Evolutionary conservation across 2,888 invertebrate genomes (phyloP).

Genomic region (Harpalus rubripes): DNA sequence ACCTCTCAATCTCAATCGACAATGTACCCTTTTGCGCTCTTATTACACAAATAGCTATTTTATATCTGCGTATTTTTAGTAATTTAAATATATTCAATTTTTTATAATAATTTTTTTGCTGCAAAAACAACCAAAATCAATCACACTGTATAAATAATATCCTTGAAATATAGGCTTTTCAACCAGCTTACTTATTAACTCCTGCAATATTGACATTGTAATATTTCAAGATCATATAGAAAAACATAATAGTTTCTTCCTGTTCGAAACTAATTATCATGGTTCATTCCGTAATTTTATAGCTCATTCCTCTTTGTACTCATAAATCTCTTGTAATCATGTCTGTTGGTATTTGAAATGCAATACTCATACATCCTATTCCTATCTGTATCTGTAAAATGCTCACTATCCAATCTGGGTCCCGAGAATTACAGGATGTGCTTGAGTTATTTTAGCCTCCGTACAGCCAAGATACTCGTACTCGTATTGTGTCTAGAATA

Average conservation of each 20-base stretch:
- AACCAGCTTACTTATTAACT: too few species aligned
- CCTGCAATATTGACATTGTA: too few species aligned
- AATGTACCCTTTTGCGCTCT: too few species aligned
- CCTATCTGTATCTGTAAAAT: slow-evolving; percentile 28
- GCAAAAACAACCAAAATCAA: too few species aligned
- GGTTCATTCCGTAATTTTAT: slow-evolving; percentile 5
- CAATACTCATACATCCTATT: not conserved
- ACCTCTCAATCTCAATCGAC: too few species aligned
- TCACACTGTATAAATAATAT: too few species aligned
- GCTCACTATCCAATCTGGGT: slow-evolving; percentile 30
- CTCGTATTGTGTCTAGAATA: slow-evolving; percentile 49
- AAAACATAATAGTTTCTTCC: not conserved
- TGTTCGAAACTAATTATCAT: slow-evolving; percentile 10
- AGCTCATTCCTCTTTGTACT: not conserved
- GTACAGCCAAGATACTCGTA: not conserved
- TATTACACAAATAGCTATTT: too few species aligned
- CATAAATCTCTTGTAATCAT: slow-evolving; percentile 25
- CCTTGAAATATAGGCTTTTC: too few species aligned
- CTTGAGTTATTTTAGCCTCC: slow-evolving; percentile 62
- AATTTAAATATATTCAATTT: too few species aligned
- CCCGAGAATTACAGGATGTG: slow-evolving; percentile 58
- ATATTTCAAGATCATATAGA: too few species aligned
- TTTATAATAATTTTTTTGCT: too few species aligned
- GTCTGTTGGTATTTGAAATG: slow-evolving; percentile 10
- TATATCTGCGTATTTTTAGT: too few species aligned